phyloP scores from a whole-genome alignment of 2,797 vertebrate species.

The Pseudomugil tenellus region DNA sequence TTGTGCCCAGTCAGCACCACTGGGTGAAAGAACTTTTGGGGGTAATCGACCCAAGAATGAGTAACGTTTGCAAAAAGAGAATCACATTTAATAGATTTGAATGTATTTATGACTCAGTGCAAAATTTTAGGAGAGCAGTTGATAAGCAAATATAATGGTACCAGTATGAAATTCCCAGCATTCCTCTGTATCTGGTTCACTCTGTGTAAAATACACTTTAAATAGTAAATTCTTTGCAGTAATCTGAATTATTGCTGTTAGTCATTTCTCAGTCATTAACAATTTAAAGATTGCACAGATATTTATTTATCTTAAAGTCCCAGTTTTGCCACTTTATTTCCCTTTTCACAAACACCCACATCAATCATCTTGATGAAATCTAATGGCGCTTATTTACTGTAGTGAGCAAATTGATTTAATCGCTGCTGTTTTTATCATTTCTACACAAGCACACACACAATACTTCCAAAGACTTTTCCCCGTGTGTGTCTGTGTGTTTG shows the following conservation, averaged over 20 bases:
- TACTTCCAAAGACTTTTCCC: too few relatives aligned
- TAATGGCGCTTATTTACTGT: not conserved
- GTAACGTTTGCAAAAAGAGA: not conserved
- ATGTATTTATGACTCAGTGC: not conserved
- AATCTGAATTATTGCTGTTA: too few relatives aligned
- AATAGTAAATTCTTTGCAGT: too few relatives aligned
- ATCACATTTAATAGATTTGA: not conserved
- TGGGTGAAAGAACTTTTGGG: not conserved
- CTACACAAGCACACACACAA: not conserved
- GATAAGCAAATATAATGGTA: too few relatives aligned
- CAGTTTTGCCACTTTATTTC: not conserved
- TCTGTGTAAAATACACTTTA: too few relatives aligned
- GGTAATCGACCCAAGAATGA: not conserved
- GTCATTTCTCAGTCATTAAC: too few relatives aligned
- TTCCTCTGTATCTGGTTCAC: too few relatives aligned
- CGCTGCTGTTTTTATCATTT: not conserved
- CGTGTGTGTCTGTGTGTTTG: not conserved
- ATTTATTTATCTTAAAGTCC: too few relatives aligned
- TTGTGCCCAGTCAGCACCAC: not conserved
- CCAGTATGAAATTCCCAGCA: too few relatives aligned
- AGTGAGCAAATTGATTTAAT: slow-evolving; percentile 14
- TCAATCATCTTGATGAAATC: slow-evolving; percentile 9
- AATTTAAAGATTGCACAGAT: too few relatives aligned
- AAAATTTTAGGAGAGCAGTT: too few relatives aligned
- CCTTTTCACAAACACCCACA: not conserved